Percentiles rank a stretch among this genome's conserved stretches.
phyloP scores from a whole-genome alignment of 2,797 vertebrate species.

The Eupleurogrammus muticus region DNA sequence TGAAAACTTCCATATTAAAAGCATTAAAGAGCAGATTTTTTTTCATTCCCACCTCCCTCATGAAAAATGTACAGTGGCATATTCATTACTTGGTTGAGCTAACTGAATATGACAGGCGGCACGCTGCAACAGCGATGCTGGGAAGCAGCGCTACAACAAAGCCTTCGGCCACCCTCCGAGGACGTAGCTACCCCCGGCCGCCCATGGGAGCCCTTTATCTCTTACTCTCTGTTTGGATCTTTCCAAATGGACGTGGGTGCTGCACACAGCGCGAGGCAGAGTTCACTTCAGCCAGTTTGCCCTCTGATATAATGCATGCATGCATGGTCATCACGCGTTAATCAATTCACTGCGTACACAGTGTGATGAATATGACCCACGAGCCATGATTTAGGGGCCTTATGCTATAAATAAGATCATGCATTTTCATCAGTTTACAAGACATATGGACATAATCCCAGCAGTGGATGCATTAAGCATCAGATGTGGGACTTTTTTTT shows the following conservation, averaged over 20 bases:
- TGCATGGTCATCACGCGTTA: slow-evolving; percentile 56
- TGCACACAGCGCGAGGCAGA: slow-evolving; percentile 56
- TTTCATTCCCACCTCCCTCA: slow-evolving; percentile 71
- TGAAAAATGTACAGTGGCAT: slow-evolving; percentile 83
- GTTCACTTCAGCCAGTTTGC: slow-evolving; percentile 55
- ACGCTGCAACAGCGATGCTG: slow-evolving; percentile 71
- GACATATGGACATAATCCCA: slow-evolving; percentile 48
- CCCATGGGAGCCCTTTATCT: slow-evolving; percentile 64
- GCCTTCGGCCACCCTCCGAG: slow-evolving; percentile 75
- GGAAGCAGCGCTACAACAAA: slow-evolving; percentile 71
- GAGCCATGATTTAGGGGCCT: slow-evolving; percentile 51
- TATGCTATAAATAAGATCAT: slow-evolving; percentile 67
- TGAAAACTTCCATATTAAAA: slow-evolving; percentile 79
- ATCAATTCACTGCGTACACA: slow-evolving; percentile 68
- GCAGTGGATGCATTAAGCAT: slow-evolving; percentile 33
- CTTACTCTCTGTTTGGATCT: slow-evolving; percentile 68
- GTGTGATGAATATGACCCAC: slow-evolving; percentile 57
- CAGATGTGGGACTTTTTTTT: slow-evolving; percentile 3
- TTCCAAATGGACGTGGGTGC: slow-evolving; percentile 70
- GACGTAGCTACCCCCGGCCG: slow-evolving; percentile 72
- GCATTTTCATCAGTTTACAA: slow-evolving; percentile 68
- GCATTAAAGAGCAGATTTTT: slow-evolving; percentile 77
- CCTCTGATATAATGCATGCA: slow-evolving; percentile 64
- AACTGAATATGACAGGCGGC: slow-evolving; percentile 82
- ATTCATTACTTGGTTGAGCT: slow-evolving; percentile 82